phyloP scores from a whole-genome alignment of 2,888 invertebrate genomes.

The Himalopsyche tibetana region DNA sequence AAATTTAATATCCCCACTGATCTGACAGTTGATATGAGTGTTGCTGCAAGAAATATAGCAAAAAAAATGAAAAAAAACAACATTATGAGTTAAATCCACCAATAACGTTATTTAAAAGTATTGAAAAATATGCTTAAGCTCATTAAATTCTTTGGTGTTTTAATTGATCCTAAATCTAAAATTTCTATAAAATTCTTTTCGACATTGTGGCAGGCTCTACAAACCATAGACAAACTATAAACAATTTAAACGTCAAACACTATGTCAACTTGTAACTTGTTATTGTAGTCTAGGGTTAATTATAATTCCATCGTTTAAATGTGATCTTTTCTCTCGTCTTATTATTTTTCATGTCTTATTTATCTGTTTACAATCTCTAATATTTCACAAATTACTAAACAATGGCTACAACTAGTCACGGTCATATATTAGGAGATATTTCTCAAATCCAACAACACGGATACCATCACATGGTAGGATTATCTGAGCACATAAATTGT shows the following conservation, averaged over 20 bases:
- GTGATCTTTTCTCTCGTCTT: no score
- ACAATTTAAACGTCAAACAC: background rate
- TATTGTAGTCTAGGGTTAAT: background rate
- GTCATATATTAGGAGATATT: conserved; percentile 41
- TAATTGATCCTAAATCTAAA: no score
- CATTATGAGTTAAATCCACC: no score
- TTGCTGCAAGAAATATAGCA: no score
- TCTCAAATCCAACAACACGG: conserved; percentile 37
- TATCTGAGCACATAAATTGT: conserved; percentile 33
- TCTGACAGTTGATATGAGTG: background rate
- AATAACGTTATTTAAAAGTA: no score
- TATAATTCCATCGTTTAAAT: no score
- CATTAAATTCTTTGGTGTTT: no score
- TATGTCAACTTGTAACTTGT: background rate
- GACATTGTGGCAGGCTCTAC: no score
- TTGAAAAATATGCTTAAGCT: no score
- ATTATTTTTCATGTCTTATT: background rate
- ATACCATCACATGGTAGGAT: conserved; percentile 42
- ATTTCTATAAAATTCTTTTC: no score
- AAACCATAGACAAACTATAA: background rate
- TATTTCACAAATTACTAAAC: background rate
- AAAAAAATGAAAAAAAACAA: no score
- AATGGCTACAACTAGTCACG: conserved; percentile 27
- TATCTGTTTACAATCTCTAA: background rate
- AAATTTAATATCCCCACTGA: background rate